Percentiles rank a stretch among this genome's conserved stretches.
These are phyloP conservation scores for Luehdorfia chinensis DNA, from an alignment of 1,140 invertebrate species.

Conservation along the genomic window DNA sequence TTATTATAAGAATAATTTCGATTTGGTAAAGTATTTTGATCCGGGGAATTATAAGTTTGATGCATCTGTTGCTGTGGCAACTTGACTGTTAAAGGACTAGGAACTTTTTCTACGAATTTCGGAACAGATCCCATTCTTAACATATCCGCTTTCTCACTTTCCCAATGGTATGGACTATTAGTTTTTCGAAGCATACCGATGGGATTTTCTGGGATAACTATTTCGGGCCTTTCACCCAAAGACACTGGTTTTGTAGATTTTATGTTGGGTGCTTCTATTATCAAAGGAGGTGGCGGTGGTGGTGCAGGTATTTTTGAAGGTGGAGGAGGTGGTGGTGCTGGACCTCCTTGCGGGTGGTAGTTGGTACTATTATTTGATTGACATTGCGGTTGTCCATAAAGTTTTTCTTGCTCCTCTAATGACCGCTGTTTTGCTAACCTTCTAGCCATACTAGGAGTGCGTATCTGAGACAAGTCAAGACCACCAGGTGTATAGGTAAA, in stretches of 20 bases:
- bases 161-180: slow-evolving; percentile 75
- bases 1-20: slow-evolving; percentile 48
- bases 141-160: slow-evolving; percentile 64
- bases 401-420: slow-evolving; percentile 75
- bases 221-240: slow-evolving; percentile 79
- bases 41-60: slow-evolving; percentile 53
- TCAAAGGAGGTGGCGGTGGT: slow-evolving; percentile 78
- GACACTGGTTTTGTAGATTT: slow-evolving; percentile 65
- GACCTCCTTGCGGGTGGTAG: slow-evolving; percentile 73
- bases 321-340: slow-evolving; percentile 78
- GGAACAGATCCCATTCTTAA: slow-evolving; percentile 58
- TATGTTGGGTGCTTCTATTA: slow-evolving; percentile 68
- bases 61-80: slow-evolving; percentile 62
- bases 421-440: slow-evolving; percentile 81
- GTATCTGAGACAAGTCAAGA: slow-evolving; percentile 92
- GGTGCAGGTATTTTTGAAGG: slow-evolving; percentile 64
- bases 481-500: slow-evolving; percentile 96
- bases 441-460: slow-evolving; percentile 92
- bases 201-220: slow-evolving; percentile 83
- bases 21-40: slow-evolving; percentile 52
- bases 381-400: slow-evolving; percentile 60
- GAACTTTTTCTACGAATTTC: slow-evolving; percentile 68
- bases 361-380: slow-evolving; percentile 51
- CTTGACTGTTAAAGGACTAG: slow-evolving; percentile 68
- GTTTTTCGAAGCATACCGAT: slow-evolving; percentile 78